Conservation (phyloP, 2,888 invertebrate species). For the Dioctria linearis region DNA sequence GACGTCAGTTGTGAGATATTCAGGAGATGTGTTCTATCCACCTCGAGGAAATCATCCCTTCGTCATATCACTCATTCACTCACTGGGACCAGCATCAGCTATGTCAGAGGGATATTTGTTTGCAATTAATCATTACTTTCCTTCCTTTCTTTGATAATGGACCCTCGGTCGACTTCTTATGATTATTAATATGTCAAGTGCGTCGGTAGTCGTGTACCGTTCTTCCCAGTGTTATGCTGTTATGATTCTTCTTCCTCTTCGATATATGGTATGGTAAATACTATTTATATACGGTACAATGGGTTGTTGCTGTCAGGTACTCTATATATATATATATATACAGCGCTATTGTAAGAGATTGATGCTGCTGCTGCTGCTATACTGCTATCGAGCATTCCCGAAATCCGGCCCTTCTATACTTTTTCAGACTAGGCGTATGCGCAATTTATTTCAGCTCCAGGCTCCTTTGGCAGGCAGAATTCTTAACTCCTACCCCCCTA, state of each 20-base stretch:
- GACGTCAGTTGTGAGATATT: constrained; percentile 39
- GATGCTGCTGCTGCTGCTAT: constrained; percentile 8
- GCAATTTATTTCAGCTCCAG: constrained; percentile 42
- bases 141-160: constrained; percentile 52
- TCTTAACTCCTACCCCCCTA: background rate
- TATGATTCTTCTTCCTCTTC: background rate
- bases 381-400: background rate
- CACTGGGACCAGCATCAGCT: constrained; percentile 19
- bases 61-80: constrained; percentile 49
- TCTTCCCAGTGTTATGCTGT: too few species aligned
- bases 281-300: background rate
- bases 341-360: constrained; percentile 48
- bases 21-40: constrained; percentile 33
- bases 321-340: background rate
- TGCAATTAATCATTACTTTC: constrained; percentile 56
- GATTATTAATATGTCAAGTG: constrained; percentile 53
- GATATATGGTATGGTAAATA: background rate
- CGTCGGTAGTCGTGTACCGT: constrained; percentile 12
- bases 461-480: background rate
- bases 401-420: constrained; percentile 3
- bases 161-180: constrained; percentile 53
- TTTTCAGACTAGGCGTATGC: constrained; percentile 29
- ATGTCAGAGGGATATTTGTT: constrained; percentile 55
- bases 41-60: constrained; percentile 49
- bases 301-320: too few species aligned